Evolutionary conservation across 2,113 vertebrate genomes (phyloP), one percentile per base, ranked within the genome.

Genomic region (Phrynosoma platyrhinos): DNA sequence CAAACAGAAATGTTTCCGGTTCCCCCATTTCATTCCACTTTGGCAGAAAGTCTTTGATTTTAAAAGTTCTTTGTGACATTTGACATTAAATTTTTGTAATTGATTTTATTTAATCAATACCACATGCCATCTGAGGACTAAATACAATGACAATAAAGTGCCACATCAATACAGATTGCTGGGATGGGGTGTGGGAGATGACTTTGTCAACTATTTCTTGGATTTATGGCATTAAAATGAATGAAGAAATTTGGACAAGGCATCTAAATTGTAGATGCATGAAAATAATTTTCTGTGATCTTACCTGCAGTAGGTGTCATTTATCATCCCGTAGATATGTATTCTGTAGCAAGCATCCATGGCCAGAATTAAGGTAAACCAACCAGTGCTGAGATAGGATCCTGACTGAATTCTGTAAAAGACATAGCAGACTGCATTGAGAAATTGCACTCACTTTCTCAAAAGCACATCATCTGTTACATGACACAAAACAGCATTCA

Each of bases 271-370:
- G 94, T 85, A 96, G 93, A 94, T 87, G 82, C 90, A 94, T 94
- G 92, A 92, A 96, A 96, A 96, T 95, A 95, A 96, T 95, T 96
- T 95, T 92, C 91, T 92, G 93, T 95, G 95, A 95, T 97, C 97
- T 98, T 98, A 99, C 99, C 97, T 99, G 98, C 99, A 99, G 96
- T 99, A 99, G 94, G 98, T 99, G 96, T 99, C 98, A 93, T 99
- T 99, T 95, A 99, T 99, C 99, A 99, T 99, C 88, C 99, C 99
- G 88, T 99, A 99, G 95, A 99, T 96, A 18, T 98, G 98, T 95
- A 99, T 99, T 96, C 98, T 97, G 80, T 98, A 98, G 95, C 99
- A 99, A 96, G 99, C 98, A 94, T 99, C 98, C 99, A 99, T 99
- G 87, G 98, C 99, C 91, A 99, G 98, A 96, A 99, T 98, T 94